A percentile compares a stretch with the other conserved stretches of the same genome.
These are phyloP conservation scores for Epirrhoe alternata DNA, from an alignment of 2,888 invertebrate genomes.

Conservation along the genomic window DNA sequence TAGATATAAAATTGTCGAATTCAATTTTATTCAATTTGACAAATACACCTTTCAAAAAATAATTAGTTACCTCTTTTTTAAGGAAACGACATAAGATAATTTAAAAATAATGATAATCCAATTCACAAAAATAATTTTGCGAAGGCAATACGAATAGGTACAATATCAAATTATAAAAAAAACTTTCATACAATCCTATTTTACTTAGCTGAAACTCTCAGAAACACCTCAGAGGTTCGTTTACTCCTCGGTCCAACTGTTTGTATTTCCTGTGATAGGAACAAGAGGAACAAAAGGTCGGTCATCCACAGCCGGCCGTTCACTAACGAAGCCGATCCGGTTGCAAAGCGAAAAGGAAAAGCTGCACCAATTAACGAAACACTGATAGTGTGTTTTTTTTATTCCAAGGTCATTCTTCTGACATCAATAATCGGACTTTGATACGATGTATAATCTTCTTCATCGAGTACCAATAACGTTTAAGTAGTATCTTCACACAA, in stretches of 20 bases:
- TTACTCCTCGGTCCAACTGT: background rate
- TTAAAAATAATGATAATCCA: too few relatives aligned
- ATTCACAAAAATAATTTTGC: too few relatives aligned
- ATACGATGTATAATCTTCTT: too few relatives aligned
- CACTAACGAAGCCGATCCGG: slow-evolving; percentile 51
- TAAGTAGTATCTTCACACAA: background rate
- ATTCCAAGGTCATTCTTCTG: slow-evolving; percentile 11
- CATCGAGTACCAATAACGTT: too few relatives aligned
- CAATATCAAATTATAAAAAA: too few relatives aligned
- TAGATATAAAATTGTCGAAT: too few relatives aligned
- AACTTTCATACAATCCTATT: background rate
- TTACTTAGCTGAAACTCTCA: background rate
- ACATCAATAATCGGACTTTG: background rate
- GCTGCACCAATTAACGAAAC: slow-evolving; percentile 51
- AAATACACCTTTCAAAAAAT: too few relatives aligned
- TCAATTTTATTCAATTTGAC: too few relatives aligned
- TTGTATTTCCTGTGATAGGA: slow-evolving; percentile 38
- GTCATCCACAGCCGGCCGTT: slow-evolving; percentile 44
- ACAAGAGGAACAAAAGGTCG: slow-evolving; percentile 55
- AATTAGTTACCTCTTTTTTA: too few relatives aligned
- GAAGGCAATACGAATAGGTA: too few relatives aligned
- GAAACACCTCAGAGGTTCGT: background rate
- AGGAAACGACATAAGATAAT: too few relatives aligned
- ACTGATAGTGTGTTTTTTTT: slow-evolving; percentile 40
- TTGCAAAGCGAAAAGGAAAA: slow-evolving; percentile 46